Base-by-base conservation (phyloP, 2,113 vertebrate species). In the Thamnophis sirtalis region DNA sequence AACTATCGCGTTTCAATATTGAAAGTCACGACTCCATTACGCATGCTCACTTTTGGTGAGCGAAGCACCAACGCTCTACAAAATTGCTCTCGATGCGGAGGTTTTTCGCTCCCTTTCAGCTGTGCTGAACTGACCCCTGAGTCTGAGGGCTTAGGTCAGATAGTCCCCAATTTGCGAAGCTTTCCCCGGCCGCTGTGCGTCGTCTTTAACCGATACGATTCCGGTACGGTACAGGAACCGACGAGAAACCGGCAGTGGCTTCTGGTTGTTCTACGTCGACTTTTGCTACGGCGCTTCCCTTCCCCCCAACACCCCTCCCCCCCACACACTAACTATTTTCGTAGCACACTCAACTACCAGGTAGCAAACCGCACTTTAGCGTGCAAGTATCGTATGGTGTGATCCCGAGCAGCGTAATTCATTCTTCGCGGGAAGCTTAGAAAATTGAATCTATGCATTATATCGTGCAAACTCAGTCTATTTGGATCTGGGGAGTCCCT, bases 291-390 rank as follows among this genome's bases (percentile, higher is more conserved):
- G 33, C 33, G 6, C 33, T 43, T 33, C 33, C 15, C 33, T 15
- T 0, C 0, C 6, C 4, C 28, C 11, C 11, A 2, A 1, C 28
- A 0, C 9, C 28, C 9, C 0, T 5, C 9, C 60, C 26, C 0
- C 11, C 4, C 28, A 43, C 43, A 43, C 43, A 43, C 43, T 10
- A 0, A 3, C 7, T 3, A 19, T 38, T 80, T 33, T 38, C 15
- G 15, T 15, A 9, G 7, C 33, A 80, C 33, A 9, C 33, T 17
- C 7, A 80, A 80, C 17, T 80, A 43, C 33, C 17, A 8, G 15
- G 5, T 19, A 80, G 15, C n/a, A 19, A 38, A 19, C 15, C 5
- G 33, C 33, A 21, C 19, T 80, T 43, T 80, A 80, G 73, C 33
- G 2, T 43, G 1, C 33, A 26, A 43, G 17, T 21, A 4, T 21